These are phyloP conservation scores for Ericerus pela DNA, from an alignment of 1,140 invertebrate species.

Conservation along the genomic window DNA sequence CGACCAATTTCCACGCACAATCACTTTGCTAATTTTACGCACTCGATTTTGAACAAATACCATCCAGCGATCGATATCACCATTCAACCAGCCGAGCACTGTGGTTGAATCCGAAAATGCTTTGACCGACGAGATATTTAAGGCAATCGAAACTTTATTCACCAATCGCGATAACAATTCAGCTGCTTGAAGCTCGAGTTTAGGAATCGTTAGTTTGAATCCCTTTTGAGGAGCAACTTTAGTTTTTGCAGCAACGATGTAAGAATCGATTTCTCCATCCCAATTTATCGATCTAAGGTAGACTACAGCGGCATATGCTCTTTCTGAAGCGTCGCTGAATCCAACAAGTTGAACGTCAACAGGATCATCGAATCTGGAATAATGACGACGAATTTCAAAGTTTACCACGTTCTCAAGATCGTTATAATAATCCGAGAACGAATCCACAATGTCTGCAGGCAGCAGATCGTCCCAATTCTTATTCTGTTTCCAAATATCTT, in stretches of 20 bases:
- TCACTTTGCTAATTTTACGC: not conserved
- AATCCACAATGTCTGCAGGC: too few relatives aligned
- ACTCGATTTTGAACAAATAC: slow-evolving; percentile 12
- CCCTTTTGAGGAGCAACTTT: slow-evolving; percentile 20
- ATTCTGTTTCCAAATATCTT: not conserved
- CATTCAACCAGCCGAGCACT: slow-evolving; percentile 26
- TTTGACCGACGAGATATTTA: not conserved
- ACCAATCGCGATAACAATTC: slow-evolving; percentile 7
- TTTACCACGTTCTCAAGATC: not conserved
- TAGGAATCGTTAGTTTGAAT: slow-evolving; percentile 14
- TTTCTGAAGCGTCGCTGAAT: slow-evolving; percentile 8
- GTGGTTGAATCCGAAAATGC: slow-evolving; percentile 27
- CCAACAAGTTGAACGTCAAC: not conserved
- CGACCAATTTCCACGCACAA: slow-evolving; percentile 17
- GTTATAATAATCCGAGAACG: not conserved
- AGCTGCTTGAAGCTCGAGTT: slow-evolving; percentile 22
- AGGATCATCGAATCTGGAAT: not conserved
- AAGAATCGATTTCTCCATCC: slow-evolving; percentile 14
- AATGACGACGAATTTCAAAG: not conserved
- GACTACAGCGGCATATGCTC: not conserved
- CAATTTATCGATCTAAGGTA: not conserved
- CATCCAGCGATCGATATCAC: slow-evolving; percentile 22
- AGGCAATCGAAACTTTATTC: not conserved
- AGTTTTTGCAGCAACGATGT: slow-evolving; percentile 13
- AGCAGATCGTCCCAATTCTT: too few relatives aligned